phyloP scores from a whole-genome alignment of 1,140 invertebrate species.

The Dufourea novaeangliae region DNA sequence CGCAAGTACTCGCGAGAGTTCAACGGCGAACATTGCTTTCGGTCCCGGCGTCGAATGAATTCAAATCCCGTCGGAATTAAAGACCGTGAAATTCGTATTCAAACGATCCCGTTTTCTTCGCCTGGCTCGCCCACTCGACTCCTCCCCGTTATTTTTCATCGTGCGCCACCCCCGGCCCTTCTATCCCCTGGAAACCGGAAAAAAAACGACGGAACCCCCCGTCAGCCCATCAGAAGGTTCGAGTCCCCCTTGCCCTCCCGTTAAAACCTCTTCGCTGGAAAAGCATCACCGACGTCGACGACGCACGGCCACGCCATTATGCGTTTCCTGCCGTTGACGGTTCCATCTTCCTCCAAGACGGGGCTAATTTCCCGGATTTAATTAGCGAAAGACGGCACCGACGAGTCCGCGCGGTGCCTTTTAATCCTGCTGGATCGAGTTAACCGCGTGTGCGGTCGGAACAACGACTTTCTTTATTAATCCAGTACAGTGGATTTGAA shows the following conservation, averaged over 20 bases:
- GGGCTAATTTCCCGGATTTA: slow-evolving; percentile 59
- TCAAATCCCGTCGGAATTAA: slow-evolving; percentile 21
- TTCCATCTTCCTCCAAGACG: slow-evolving; percentile 36
- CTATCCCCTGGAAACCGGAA: no score
- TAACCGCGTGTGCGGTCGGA: not conserved
- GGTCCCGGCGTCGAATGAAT: not conserved
- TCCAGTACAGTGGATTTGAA: no score
- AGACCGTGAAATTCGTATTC: slow-evolving; percentile 36
- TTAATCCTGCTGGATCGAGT: slow-evolving; percentile 49
- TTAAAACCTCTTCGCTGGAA: not conserved
- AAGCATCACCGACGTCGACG: not conserved
- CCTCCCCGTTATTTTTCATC: slow-evolving; percentile 24
- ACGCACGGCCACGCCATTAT: slow-evolving; percentile 37
- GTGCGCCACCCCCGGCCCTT: not conserved
- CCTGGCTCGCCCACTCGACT: not conserved
- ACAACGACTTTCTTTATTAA: no score
- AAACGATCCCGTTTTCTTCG: slow-evolving; percentile 19
- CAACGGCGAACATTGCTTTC: not conserved
- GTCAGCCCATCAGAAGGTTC: not conserved
- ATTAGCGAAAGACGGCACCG: slow-evolving; percentile 45
- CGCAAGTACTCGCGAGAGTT: not conserved
- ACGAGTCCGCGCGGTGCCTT: slow-evolving; percentile 8
- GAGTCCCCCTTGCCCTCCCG: not conserved
- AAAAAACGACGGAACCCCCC: not conserved
- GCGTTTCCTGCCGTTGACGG: slow-evolving; percentile 41